Base-by-base conservation (phyloP, 2,797 vertebrate species). In the Anisognathus igniventris region DNA sequence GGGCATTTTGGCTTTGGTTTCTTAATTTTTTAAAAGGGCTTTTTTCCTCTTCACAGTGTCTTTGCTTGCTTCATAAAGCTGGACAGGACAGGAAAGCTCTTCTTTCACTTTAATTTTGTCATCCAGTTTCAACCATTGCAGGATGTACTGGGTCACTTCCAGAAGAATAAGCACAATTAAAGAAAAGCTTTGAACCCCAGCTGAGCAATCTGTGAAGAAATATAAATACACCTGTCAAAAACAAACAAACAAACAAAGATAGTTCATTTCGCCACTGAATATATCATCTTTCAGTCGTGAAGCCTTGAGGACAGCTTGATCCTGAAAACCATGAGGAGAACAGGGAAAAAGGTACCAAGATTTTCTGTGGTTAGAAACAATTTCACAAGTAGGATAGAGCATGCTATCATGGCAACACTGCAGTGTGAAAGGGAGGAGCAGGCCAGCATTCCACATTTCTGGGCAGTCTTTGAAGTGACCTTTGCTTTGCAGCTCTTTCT, bases 401-500 rank as follows among this genome's bases (percentile, higher is more conserved):
- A 54, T 0, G 8, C 67, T 68, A 71, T 53, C 3, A 2, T 47
- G 65, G 39, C 58, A 87, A 76, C 81, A 87, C 35, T 6, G 19
- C 25, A 25, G 61, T 48, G 61, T 75, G 64, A 93, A 87, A 92
- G 22, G 45, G 71, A 95, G 60, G 35, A 88, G 64, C n/a, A 81
- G 50, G n/a, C 19, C 51, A 90, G 31, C 82, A 93, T 86, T 90
- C 84, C 60, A 45, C 37, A 33, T 78, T 77, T 90, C 75, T 48
- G 35, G 44, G 48, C 72, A 77, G 47, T 39, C 90, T 92, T 86
- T 92, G 86, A 94, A 92, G 70, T 88, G 87, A 80, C 68, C 60
- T 82, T 85, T 92, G 68, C 91, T 96, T 95, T 97, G 92, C 40
- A 31, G 74, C 37, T 77, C 60, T 79, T 84, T 88, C 91, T 90